Evolutionary conservation across 2,113 vertebrate genomes (phyloP).

Genomic region (Clarias magur): DNA sequence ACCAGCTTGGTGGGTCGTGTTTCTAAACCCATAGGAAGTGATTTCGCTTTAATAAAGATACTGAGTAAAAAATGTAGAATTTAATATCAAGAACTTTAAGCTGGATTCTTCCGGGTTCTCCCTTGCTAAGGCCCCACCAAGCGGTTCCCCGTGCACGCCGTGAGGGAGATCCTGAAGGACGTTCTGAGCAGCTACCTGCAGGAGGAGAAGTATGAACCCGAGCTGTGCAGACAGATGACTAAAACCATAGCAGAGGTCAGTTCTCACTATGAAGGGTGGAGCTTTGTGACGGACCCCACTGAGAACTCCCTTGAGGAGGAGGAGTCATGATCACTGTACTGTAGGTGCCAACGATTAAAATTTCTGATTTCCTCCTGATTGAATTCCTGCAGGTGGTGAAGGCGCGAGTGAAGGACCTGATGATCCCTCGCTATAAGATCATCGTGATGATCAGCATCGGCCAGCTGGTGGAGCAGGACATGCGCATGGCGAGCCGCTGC

Average conservation of each 20-base stretch:
- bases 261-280: background rate
- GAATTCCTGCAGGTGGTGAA: slow-evolving; percentile 80
- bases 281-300: background rate
- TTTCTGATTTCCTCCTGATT: background rate
- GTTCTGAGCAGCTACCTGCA: slow-evolving; percentile 78
- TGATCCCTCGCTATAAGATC: slow-evolving; percentile 83
- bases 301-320: background rate
- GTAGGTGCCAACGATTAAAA: background rate
- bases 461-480: slow-evolving; percentile 77
- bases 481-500: slow-evolving; percentile 83
- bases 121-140: slow-evolving; percentile 69
- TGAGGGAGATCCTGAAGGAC: slow-evolving; percentile 82
- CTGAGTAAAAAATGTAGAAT: background rate
- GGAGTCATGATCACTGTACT: too few species aligned
- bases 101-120: background rate
- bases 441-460: slow-evolving; percentile 83
- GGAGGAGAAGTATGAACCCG: slow-evolving; percentile 81
- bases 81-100: background rate
- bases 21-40: background rate
- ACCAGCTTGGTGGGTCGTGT: slow-evolving; percentile 74
- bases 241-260: slow-evolving; percentile 84
- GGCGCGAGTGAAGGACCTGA: slow-evolving; percentile 80
- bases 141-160: slow-evolving; percentile 74
- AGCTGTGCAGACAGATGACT: slow-evolving; percentile 80
- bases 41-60: background rate